Evolutionary conservation across 1,140 invertebrate species (phyloP), one percentile per base, ranked within the genome.

Genomic region (Vanessa tameamea): DNA sequence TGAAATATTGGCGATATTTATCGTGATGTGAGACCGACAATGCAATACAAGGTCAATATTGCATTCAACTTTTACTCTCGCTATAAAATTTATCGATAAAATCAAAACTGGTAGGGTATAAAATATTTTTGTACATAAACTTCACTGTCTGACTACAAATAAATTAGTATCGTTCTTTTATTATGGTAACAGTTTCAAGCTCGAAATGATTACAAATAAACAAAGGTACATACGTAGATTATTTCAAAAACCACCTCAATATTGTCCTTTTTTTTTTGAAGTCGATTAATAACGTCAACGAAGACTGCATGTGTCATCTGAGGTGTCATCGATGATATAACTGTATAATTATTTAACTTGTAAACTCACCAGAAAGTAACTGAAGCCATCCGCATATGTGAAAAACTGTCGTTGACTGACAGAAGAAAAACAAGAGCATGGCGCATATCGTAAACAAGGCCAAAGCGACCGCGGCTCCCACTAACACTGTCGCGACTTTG

Each of bases 341-440:
- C 6, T 43, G 37, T 43, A 43, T 43, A 6, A 43, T 1, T 43
- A 43, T 43, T 43, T 43, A 64, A 64, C 0, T 31, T 31, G 15
- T 48, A 31, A 69, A 93, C 94, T 95, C 92, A 99, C 98, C 98
- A 92, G 98, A 98, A 79, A 98, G 93, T 12, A 98, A 93, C 92
- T 99, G 98, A 93, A 99, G 94, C 97, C 97, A 98, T 47, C 96
- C 98, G 87, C 97, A 99, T 67, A 99, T 95, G 84, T 97, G 96
- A 88, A 98, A 99, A 13, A 99, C 98, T 12, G 96, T 98, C 3
- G 97, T 97, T n/a, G 97, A 96, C 82, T 97, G 97, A 88, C 98
- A 97, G 90, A 99, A 98, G 92, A 99, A 97, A 93, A 99, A 98
- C 77, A 99, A 95, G 26, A 99, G 93, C 95, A 99, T 96, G 61